A percentile compares a stretch with the other conserved stretches of the same genome.
Evolutionary conservation across 1,140 invertebrate genomes (phyloP).

Genomic region (Caenorhabditis briggsae): DNA sequence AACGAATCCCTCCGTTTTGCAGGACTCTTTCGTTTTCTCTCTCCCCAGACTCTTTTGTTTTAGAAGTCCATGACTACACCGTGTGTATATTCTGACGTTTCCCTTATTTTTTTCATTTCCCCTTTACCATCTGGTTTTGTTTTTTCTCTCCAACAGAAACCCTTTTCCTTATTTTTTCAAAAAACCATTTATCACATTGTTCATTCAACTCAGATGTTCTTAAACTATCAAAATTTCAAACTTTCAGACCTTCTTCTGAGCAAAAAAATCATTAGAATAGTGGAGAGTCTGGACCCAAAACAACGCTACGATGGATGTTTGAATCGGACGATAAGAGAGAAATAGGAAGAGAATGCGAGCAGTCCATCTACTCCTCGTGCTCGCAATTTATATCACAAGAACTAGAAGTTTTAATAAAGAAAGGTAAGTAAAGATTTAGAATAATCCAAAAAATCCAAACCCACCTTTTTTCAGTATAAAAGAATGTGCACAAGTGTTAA

Average conservation of each 20-base stretch:
- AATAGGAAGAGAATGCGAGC: constrained; percentile 47
- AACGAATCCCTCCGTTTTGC: constrained; percentile 40
- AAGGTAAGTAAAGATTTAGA: neutral
- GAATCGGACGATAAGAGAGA: neutral
- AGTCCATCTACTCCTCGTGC: constrained; percentile 35
- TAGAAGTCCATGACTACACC: constrained; percentile 40
- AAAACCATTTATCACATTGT: constrained; percentile 28
- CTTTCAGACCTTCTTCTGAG: neutral
- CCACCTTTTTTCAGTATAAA: constrained; percentile 86
- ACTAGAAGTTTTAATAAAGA: constrained; percentile 17
- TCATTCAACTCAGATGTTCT: neutral
- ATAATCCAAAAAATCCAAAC: too few species aligned
- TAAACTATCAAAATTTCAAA: neutral
- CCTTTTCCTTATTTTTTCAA: neutral
- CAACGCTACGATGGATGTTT: neutral
- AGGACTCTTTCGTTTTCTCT: neutral
- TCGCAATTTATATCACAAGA: neutral
- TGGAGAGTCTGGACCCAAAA: constrained; percentile 19
- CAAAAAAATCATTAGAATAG: neutral
- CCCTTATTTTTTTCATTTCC: constrained; percentile 1
- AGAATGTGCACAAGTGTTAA: constrained; percentile 82
- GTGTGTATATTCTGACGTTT: constrained; percentile 45
- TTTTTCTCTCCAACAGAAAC: neutral
- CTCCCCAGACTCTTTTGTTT: constrained; percentile 31
- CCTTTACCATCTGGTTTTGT: constrained; percentile 35